Conservation (phyloP, 2,113 vertebrate species). For the Pelodiscus sinensis region DNA sequence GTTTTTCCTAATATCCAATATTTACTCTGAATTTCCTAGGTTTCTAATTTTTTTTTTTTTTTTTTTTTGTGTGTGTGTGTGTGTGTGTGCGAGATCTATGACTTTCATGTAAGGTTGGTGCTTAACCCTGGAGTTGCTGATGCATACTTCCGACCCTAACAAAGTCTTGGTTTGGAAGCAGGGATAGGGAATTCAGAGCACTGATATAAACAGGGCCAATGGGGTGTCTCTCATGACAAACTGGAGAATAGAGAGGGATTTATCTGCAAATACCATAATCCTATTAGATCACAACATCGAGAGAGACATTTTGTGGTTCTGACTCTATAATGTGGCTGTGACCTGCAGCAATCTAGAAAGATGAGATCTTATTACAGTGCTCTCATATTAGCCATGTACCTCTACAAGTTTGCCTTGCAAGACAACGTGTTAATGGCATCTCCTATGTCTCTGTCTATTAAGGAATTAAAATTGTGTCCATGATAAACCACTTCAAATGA, state of each 20-base stretch:
- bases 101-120: background rate
- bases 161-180: background rate
- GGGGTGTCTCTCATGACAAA: background rate
- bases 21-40: background rate
- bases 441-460: background rate
- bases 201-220: background rate
- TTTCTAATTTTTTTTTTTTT: background rate
- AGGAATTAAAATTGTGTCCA: conserved; percentile 1
- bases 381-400: rapidly evolving
- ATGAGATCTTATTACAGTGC: background rate
- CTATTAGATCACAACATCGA: background rate
- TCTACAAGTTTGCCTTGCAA: background rate
- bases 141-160: background rate
- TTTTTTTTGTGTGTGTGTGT: too few species aligned
- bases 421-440: background rate
- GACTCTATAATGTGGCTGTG: background rate
- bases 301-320: background rate
- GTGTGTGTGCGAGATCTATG: background rate
- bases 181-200: background rate
- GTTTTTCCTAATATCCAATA: background rate
- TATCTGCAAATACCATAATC: background rate
- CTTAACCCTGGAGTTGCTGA: background rate
- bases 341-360: background rate
- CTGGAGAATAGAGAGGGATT: background rate
- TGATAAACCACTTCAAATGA: background rate